Percentiles rank a stretch among this genome's conserved stretches.
These are phyloP conservation scores for Drosophila nigromelanica DNA, from an alignment of 1,140 invertebrate species.

Conservation along the genomic window DNA sequence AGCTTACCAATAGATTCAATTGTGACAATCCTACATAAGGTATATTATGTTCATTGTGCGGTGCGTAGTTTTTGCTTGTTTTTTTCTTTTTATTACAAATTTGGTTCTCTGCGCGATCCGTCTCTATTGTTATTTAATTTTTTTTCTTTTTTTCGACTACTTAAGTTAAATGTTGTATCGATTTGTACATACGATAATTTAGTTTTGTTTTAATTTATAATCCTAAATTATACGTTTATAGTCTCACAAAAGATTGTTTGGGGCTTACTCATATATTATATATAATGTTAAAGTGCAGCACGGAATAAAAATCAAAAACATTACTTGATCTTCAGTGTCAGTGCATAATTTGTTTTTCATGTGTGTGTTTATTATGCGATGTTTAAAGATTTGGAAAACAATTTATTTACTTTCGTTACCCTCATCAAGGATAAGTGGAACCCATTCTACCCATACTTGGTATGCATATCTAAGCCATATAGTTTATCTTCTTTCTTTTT, in stretches of 20 bases:
- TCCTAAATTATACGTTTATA: conserved; percentile 62
- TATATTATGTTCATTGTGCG: conserved; percentile 60
- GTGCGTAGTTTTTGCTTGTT: conserved; percentile 53
- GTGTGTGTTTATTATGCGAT: conserved; percentile 20
- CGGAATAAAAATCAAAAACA: conserved; percentile 34
- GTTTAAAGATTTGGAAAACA: conserved; percentile 51
- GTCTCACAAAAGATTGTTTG: conserved; percentile 76
- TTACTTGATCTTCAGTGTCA: conserved; percentile 21
- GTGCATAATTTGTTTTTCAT: conserved; percentile 26
- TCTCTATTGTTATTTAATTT: conserved; percentile 25
- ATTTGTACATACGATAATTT: conserved; percentile 67
- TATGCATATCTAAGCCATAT: conserved; percentile 48
- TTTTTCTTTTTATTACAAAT: conserved; percentile 56
- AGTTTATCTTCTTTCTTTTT: conserved; percentile 11
- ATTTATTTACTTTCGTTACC: conserved; percentile 34
- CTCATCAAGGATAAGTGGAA: conserved; percentile 32
- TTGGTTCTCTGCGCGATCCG: conserved; percentile 71
- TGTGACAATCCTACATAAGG: conserved; percentile 29
- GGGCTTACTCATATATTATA: conserved; percentile 44
- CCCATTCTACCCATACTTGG: conserved; percentile 63
- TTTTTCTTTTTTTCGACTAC: conserved; percentile 58
- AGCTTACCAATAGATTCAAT: conserved; percentile 10
- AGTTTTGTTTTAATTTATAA: conserved; percentile 60
- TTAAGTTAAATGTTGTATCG: conserved; percentile 67
- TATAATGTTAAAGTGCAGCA: conserved; percentile 51